Evolutionary conservation across 1,140 invertebrate species (phyloP).

Genomic region (Proctacanthus coquilletti): DNA sequence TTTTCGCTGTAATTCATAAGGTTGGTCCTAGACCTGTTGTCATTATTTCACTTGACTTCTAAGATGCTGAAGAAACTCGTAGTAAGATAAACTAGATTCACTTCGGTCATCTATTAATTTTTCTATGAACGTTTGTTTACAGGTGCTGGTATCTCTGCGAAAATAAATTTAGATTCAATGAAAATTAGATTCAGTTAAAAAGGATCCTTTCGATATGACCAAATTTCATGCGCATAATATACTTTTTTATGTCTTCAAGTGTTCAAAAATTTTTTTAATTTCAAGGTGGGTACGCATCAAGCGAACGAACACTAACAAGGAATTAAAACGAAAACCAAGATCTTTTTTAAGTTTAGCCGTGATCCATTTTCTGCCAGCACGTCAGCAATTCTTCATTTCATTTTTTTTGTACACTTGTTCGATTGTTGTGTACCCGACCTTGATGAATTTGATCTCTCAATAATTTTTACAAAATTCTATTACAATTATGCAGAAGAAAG

Average conservation of each 20-base stretch:
- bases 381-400: no score
- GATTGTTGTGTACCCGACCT: no score
- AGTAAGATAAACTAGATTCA: constrained; percentile 87
- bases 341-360: background rate
- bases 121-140: constrained; percentile 68
- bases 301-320: no score
- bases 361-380: background rate
- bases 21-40: no score
- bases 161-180: constrained; percentile 10
- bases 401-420: no score
- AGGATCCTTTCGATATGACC: background rate
- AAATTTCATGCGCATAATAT: background rate
- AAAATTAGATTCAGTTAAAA: background rate
- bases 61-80: constrained; percentile 95
- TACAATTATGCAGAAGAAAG: no score
- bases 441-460: no score
- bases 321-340: no score
- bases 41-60: constrained; percentile 74
- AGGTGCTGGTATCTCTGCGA: constrained; percentile 76
- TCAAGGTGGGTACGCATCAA: no score
- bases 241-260: background rate
- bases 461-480: no score
- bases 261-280: background rate
- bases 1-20: constrained; percentile 8
- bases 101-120: constrained; percentile 85